Evolutionary conservation across 2,888 invertebrate species (phyloP), one percentile per base, ranked within the genome.

Genomic region (Hyposoter dolosus): DNA sequence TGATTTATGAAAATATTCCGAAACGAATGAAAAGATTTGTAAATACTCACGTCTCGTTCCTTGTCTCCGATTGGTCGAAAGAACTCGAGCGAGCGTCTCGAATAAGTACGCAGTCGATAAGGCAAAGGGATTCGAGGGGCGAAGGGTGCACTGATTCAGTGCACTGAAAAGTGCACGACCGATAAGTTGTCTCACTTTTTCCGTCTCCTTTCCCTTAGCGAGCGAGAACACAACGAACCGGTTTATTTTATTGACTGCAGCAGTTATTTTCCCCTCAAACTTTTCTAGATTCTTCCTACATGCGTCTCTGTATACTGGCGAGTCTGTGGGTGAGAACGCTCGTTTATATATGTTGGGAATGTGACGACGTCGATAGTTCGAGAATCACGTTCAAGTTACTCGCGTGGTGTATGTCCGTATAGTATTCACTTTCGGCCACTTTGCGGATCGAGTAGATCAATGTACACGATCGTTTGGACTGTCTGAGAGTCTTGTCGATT

Each of bases 1-100:
- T 4, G 19, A 60, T 43, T 32, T 43, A 23, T 0, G 19, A 56
- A 56, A 10, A 12, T 12, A 23, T 12, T 12, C 9, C 12, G 23
- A 56, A 23, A 23, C 0, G 10, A 56, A 23, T 23, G 12, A 23
- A 56, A 12, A 12, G 23, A 81, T 56, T 43, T 2, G 2, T 0
- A 47, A 65, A 40, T 81, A 85, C 85, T 85, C 65, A 85, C 85
- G 71, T 85, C 60, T 82, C 65, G 79, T 83, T 85, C 71, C 66
- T 76, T 79, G 82, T 85, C 84, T 80, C 84, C 78, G 71, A 71
- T 74, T 32, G n/a, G 50, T 78, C 50, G 60, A 63, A 78, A 60
- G 69, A 78, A 63, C 82, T 82, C 23, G 63, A 74, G 45, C 66
- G 71, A 71, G n/a, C 69, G 84, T 69, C 53, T 40, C 32, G 15